Evolutionary conservation across 2,113 vertebrate species (phyloP).

Genomic region (Ictalurus furcatus): DNA sequence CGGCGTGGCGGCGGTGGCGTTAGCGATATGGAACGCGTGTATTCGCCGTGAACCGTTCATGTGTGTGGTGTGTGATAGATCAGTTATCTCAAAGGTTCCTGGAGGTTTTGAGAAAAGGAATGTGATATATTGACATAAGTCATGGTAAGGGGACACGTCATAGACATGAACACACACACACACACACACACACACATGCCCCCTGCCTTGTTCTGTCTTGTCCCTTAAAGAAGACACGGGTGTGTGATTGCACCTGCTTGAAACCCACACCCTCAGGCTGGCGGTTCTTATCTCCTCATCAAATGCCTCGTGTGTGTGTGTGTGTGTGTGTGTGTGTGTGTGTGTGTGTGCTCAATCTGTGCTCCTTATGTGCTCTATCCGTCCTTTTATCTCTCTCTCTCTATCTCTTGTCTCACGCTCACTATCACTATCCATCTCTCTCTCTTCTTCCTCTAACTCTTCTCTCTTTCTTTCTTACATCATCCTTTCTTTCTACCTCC

Average conservation of each 20-base stretch:
- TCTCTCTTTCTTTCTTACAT: conserved; percentile 4
- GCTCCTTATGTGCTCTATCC: conserved; percentile 41
- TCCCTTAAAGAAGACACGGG: conserved; percentile 59
- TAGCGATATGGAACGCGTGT: neutral
- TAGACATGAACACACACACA: conserved; percentile 28
- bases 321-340: conserved; percentile 24
- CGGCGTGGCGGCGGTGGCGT: neutral
- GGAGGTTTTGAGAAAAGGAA: conserved; percentile 40
- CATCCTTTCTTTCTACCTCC: neutral
- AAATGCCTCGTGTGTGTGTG: conserved; percentile 50
- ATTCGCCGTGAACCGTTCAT: conserved; percentile 1
- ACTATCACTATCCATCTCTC: neutral
- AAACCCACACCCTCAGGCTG: conserved; percentile 69
- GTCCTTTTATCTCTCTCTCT: conserved; percentile 35
- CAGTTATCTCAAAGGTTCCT: conserved; percentile 19
- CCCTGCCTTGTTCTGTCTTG: conserved; percentile 55
- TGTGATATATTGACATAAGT: conserved; percentile 39
- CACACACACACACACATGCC: conserved; percentile 32
- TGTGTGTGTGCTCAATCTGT: conserved; percentile 57
- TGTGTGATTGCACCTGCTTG: conserved; percentile 73
- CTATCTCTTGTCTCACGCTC: neutral
- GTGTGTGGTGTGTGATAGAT: conserved; percentile 29
- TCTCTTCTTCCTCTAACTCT: neutral
- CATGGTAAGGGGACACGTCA: conserved; percentile 61
- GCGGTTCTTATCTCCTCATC: conserved; percentile 62